These are phyloP conservation scores for Syngnathus rostellatus DNA, from an alignment of 2,797 vertebrate species.

Conservation along the genomic window DNA sequence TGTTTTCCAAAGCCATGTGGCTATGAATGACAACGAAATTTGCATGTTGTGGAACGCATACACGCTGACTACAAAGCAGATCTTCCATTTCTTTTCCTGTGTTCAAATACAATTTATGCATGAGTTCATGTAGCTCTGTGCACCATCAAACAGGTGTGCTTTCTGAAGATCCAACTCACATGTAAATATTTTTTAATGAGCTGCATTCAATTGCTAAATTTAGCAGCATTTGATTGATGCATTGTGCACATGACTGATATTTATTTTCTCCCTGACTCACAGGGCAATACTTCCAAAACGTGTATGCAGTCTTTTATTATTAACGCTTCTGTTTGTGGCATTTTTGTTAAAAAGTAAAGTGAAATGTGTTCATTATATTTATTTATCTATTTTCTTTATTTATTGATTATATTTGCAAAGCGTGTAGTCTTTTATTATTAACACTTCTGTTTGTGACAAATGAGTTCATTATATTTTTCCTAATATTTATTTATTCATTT, in stretches of 20 bases:
- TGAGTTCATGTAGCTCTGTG: not conserved
- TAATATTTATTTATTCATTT: no score
- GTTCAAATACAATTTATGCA: not conserved
- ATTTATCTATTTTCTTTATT: no score
- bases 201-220: not conserved
- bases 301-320: not conserved
- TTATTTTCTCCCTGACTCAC: not conserved
- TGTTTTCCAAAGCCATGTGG: no score
- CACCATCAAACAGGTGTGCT: constrained; percentile 1
- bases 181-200: not conserved
- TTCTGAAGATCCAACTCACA: not conserved
- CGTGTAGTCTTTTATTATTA: no score
- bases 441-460: no score
- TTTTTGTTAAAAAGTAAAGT: no score
- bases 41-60: not conserved
- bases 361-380: no score
- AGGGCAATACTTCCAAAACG: not conserved
- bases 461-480: no score
- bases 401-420: no score
- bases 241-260: not conserved
- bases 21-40: not conserved
- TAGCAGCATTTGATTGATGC: not conserved
- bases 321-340: no score
- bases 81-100: not conserved
- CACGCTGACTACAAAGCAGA: not conserved